Conservation (phyloP, 1,140 invertebrate species). For the Diorhabda carinulata region DNA sequence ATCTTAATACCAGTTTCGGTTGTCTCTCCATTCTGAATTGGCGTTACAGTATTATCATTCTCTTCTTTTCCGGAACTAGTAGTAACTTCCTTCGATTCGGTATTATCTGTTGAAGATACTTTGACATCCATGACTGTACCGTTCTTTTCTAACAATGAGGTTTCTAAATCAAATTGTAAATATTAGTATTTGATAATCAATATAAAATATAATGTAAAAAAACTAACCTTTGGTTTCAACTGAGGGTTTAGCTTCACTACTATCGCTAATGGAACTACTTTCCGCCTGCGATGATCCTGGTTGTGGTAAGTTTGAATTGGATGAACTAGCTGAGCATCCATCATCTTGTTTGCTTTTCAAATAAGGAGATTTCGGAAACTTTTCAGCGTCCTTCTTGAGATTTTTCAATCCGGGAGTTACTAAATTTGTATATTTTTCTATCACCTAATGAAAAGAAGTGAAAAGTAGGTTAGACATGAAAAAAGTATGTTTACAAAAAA, state of each 20-base stretch:
- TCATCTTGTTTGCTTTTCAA: conserved; percentile 31
- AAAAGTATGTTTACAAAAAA: too few species aligned
- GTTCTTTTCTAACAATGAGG: conserved; percentile 19
- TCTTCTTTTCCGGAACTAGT: not conserved
- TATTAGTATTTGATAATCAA: too few species aligned
- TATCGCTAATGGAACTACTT: conserved; percentile 14
- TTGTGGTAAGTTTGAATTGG: not conserved
- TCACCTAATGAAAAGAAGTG: conserved; percentile 45
- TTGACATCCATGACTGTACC: conserved; percentile 24
- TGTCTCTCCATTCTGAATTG: conserved; percentile 30
- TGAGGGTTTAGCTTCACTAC: conserved; percentile 7
- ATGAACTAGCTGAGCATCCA: conserved; percentile 5
- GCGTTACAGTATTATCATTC: conserved; percentile 14
- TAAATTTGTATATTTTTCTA: conserved; percentile 57
- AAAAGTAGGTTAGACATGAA: too few species aligned
- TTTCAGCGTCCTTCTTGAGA: conserved; percentile 31
- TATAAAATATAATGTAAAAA: not conserved
- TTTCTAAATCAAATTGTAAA: not conserved
- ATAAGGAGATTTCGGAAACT: conserved; percentile 29
- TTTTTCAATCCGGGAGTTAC: conserved; percentile 28
- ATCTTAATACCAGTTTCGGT: conserved; percentile 9
- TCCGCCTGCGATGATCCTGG: not conserved
- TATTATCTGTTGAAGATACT: conserved; percentile 25
- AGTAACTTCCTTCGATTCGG: conserved; percentile 19
- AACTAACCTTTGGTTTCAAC: conserved; percentile 16